Percentiles rank a stretch among this genome's conserved stretches.
These are phyloP conservation scores for Thumatha senex DNA, from an alignment of 2,888 invertebrate species.

Conservation along the genomic window DNA sequence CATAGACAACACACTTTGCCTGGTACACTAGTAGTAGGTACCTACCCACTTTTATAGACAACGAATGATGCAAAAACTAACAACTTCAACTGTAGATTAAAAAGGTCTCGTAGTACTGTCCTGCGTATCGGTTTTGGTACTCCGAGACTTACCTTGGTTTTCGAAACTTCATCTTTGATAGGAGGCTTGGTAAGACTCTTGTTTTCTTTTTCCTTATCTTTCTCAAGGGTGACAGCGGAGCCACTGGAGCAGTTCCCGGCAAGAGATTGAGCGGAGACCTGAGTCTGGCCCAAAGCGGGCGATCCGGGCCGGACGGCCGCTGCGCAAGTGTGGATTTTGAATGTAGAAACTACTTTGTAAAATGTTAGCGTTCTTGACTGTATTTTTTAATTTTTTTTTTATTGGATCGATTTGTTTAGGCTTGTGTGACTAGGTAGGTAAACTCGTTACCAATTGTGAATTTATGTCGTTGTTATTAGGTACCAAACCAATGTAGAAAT, in stretches of 20 bases:
- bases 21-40: not conserved
- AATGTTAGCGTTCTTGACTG: not conserved
- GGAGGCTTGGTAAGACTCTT: conserved; percentile 31
- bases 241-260: conserved; percentile 41
- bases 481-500: too few relatives aligned
- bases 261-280: conserved; percentile 48
- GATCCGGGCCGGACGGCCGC: conserved; percentile 69
- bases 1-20: too few relatives aligned
- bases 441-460: not conserved
- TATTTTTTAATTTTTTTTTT: not conserved
- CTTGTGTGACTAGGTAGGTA: too few relatives aligned
- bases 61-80: not conserved
- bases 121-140: conserved; percentile 27
- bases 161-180: conserved; percentile 29
- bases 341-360: conserved; percentile 13
- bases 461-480: not conserved
- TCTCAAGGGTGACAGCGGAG: conserved; percentile 36
- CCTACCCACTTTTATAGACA: not conserved
- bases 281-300: conserved; percentile 47
- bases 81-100: not conserved
- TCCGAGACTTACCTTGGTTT: conserved; percentile 42
- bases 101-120: conserved; percentile 23
- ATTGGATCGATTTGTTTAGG: too few relatives aligned
- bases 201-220: conserved; percentile 35
- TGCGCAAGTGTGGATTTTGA: conserved; percentile 38